phyloP scores from a whole-genome alignment of 30 jellyfish, hydroid and myxozoan species.

The Hydra vulgaris region DNA sequence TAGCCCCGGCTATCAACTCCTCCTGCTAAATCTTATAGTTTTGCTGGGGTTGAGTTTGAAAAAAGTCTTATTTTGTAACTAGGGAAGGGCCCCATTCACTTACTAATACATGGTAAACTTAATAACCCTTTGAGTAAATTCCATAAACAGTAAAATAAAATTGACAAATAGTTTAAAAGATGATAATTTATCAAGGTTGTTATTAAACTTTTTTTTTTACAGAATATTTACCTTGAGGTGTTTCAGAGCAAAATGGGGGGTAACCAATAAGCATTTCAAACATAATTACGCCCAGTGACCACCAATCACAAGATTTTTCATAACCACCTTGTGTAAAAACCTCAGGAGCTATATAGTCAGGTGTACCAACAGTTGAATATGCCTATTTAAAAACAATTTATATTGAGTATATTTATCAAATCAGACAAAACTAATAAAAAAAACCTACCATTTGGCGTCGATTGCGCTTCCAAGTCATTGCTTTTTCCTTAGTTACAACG shows the following conservation, averaged over 20 bases:
- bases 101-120: no score
- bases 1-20: no score
- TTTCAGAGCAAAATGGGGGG: slow-evolving; percentile 98
- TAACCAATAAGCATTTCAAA: slow-evolving; percentile 98
- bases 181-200: not conserved
- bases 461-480: slow-evolving; percentile 95
- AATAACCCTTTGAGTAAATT: no score
- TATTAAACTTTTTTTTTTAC: not conserved
- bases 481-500: slow-evolving; percentile 80
- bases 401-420: not conserved
- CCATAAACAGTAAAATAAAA: no score
- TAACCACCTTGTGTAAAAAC: slow-evolving; percentile 95
- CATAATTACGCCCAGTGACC: slow-evolving; percentile 97
- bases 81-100: no score
- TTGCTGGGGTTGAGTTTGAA: no score
- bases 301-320: slow-evolving; percentile 95
- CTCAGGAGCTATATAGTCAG: slow-evolving; percentile 98
- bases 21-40: no score
- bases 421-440: not conserved
- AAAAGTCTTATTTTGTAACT: no score
- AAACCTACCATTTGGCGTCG: slow-evolving; percentile 67
- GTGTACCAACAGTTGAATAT: slow-evolving; percentile 98
- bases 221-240: slow-evolving; percentile 74
- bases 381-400: slow-evolving; percentile 39
- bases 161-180: no score